Evolutionary conservation across 2,888 invertebrate genomes (phyloP).

Genomic region (Pristionchus fissidentatus): DNA sequence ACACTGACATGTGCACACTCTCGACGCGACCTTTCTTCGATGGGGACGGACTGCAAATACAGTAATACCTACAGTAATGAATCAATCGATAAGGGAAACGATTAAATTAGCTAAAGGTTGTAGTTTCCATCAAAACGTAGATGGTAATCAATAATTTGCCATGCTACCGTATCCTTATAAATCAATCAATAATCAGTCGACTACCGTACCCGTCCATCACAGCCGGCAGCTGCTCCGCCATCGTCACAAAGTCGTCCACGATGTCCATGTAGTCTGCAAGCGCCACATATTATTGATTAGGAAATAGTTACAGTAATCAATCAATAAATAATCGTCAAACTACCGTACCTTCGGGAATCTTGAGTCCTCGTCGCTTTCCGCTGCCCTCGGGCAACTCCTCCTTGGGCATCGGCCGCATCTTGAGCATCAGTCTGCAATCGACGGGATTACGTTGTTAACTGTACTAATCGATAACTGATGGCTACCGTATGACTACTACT

Average conservation of each 20-base stretch:
- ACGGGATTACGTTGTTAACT: neutral
- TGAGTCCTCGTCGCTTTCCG: neutral
- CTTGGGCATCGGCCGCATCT: slow-evolving; percentile 36
- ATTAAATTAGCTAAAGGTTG: neutral
- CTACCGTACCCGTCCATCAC: slow-evolving; percentile 21
- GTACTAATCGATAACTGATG: neutral
- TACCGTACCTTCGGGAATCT: slow-evolving; percentile 10
- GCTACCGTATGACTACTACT: neutral
- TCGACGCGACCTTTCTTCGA: neutral
- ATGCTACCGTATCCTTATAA: neutral
- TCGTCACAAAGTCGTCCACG: slow-evolving; percentile 39
- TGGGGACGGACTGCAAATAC: neutral
- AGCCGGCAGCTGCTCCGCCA: slow-evolving; percentile 33
- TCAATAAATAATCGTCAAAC: neutral
- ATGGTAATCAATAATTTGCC: neutral
- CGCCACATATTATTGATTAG: neutral
- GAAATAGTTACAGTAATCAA: neutral
- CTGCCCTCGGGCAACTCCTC: slow-evolving; percentile 2
- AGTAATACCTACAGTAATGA: neutral
- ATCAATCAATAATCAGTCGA: neutral
- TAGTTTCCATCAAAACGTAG: too few relatives aligned
- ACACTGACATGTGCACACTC: slow-evolving; percentile 27
- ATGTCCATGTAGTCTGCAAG: slow-evolving; percentile 46
- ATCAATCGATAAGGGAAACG: neutral
- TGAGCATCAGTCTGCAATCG: slow-evolving; percentile 40